Conservation (phyloP, 2,113 vertebrate genomes). For the Todiramphus saurophagus region DNA sequence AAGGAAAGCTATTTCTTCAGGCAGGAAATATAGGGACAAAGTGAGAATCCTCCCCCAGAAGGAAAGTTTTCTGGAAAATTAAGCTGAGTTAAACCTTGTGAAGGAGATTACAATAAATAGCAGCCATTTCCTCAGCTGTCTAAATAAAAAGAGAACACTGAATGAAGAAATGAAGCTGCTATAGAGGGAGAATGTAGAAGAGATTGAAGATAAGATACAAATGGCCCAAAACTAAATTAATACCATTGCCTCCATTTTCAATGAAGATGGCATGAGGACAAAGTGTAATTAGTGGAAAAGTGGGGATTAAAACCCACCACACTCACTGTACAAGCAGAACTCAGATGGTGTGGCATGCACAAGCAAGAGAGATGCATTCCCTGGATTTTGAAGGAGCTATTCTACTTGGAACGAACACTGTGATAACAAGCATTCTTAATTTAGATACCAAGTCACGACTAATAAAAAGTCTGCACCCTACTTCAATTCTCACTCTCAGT, state of each 20-base stretch:
- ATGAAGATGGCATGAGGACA: not conserved
- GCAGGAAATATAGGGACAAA: not conserved
- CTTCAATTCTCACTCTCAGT: not conserved
- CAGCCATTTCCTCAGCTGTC: not conserved
- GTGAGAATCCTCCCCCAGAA: not conserved
- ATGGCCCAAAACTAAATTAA: not conserved
- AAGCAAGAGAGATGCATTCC: not conserved
- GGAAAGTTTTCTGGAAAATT: slow-evolving; percentile 30
- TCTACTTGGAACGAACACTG: not conserved
- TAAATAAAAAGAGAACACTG: not conserved
- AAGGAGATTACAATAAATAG: slow-evolving; percentile 31
- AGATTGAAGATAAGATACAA: not conserved
- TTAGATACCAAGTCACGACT: not conserved
- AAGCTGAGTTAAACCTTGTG: not conserved
- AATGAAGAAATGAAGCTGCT: not conserved
- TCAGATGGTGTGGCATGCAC: not conserved
- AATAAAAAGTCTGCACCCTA: not conserved
- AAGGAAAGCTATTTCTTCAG: not conserved
- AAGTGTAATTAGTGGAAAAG: slow-evolving; percentile 18
- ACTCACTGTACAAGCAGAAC: not conserved
- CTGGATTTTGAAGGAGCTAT: not conserved
- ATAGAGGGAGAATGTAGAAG: not conserved
- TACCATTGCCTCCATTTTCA: not conserved
- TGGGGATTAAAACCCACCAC: not conserved
- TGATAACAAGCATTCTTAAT: not conserved